Evolutionary conservation across 2,797 vertebrate species (phyloP), one percentile per base, ranked within the genome.

Genomic region (Parauchenoglanis punctatus): DNA sequence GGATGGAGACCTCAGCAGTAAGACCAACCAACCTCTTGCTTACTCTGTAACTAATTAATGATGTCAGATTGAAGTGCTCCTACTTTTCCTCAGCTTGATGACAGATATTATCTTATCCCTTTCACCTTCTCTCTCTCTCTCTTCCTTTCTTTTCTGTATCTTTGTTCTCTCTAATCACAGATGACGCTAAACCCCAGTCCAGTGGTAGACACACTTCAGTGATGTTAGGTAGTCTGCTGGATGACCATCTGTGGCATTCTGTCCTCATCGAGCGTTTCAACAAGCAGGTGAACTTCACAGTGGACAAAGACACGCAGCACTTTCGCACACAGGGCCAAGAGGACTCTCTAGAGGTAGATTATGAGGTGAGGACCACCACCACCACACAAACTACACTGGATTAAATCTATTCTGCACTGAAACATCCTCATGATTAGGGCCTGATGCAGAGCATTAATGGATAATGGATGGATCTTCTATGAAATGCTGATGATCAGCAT

Each of bases 241-340:
- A 99, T 81, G 98, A 99, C 91, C 97, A 98, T 86, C 97, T 98
- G 75, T 99, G 98, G 98, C 98, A 99, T 88, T 96, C 95, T 0
- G 97, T 99, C 46, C 96, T 96, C 88, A 96, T 99, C 13, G 97
- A 99, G 87, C 94, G 97, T 17, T 96, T 97, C 89, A 97, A 96
- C 93, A 95, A 96, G 91, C 97, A 97, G 87, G 96, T 99, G 84
- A 99, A 99, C 92, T 96, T 99, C 92, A 98, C 97, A 0, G 97
- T 99, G 92, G 98, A 99, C 92, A 96, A 93, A 90, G 93, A 96
- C 91, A 97, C 96, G 0, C 96, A 95, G 81, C 97, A 98, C 88
- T 96, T 97, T 90, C 95, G 95, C 63, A 96, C 95, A 0, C 96
- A 94, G 89, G 97, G 97, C 0, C 96, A 96, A 18, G 95, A 96